Base-by-base conservation (phyloP, 2,797 vertebrate genomes). In the Novumbra hubbsi region DNA sequence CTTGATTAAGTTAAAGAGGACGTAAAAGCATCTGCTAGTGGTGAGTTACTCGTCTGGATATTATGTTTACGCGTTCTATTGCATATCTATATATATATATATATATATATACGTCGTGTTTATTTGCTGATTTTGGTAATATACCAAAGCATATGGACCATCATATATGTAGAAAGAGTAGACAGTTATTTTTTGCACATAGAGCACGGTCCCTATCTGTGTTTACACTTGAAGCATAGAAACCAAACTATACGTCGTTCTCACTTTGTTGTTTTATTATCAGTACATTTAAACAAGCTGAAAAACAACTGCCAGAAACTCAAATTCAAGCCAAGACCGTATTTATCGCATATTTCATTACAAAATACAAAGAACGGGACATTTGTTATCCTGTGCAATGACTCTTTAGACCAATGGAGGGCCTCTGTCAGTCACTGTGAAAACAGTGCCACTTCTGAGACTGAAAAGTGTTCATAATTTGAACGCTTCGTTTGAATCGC, bases 11-110 rank as follows among this genome's bases (percentile, higher is more conserved):
- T 60, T 0, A 60, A 78, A 76, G 27, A 1, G 60, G 11, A 69
- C 76, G 12, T 41, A 76, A 9, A 11, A 72, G 30, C 38, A 62
- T 32, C 76, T 50, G 30, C 6, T 65, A 32, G 63, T 19, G 87
- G 90, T 91, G 79, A 90, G 89, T 88, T 84, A 30, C 5, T 65
- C 16, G 63, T 30, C 19, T 6, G 28, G 62, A 19, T 17, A 17
- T 9, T 32, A 8, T 64, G 28, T 17, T 6, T 63, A 14, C 60
- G 5, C 5, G 6, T 64, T 64, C 27, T 32, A 30, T 64, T 34
- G 63, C 28, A 19, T 32, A 6, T 45, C 9, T 45, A 45, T 45
- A 45, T 45, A 6, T 12, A 45, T 5, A 32, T 16, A 28, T 16
- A 63, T 15, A 27, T 63, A 27, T 65, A 3, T 11, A 15, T 19